phyloP scores from a whole-genome alignment of 2,797 vertebrate genomes.

The Ambastaia sidthimunki region DNA sequence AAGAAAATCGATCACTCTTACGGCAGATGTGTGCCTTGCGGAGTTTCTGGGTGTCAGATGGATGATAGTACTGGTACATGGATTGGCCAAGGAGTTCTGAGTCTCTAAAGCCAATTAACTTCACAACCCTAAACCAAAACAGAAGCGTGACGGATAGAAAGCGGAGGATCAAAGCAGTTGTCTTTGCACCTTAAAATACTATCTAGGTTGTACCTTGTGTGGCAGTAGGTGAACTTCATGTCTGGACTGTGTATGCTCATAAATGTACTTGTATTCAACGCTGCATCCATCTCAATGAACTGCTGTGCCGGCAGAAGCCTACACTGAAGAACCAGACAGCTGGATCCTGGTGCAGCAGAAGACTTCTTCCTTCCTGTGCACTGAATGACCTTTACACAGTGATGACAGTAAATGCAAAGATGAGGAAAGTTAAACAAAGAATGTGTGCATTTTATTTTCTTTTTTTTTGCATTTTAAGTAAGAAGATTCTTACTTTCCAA shows the following conservation, averaged over 20 bases:
- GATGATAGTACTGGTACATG: slow-evolving; percentile 63
- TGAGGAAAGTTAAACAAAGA: background rate
- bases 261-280: slow-evolving; percentile 54
- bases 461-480: background rate
- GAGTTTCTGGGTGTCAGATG: slow-evolving; percentile 61
- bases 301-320: slow-evolving; percentile 53
- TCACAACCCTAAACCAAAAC: slow-evolving; percentile 55
- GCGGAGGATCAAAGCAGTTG: background rate
- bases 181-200: background rate
- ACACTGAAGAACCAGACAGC: slow-evolving; percentile 63
- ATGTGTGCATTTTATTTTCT: background rate
- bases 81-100: slow-evolving; percentile 64
- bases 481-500: slow-evolving; percentile 61
- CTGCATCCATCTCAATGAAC: slow-evolving; percentile 40
- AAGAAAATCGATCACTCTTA: slow-evolving; percentile 45
- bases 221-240: slow-evolving; percentile 66
- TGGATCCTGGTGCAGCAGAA: slow-evolving; percentile 33
- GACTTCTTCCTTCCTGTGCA: slow-evolving; percentile 58
- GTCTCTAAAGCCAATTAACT: slow-evolving; percentile 63
- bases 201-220: slow-evolving; percentile 58
- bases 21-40: slow-evolving; percentile 58
- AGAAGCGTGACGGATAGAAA: background rate
- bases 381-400: slow-evolving; percentile 58
- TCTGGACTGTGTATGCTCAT: slow-evolving; percentile 62
- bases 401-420: background rate